Evolutionary conservation across 2,888 invertebrate genomes (phyloP), one percentile per base, ranked within the genome.

Genomic region (Ischnus inquisitorius): DNA sequence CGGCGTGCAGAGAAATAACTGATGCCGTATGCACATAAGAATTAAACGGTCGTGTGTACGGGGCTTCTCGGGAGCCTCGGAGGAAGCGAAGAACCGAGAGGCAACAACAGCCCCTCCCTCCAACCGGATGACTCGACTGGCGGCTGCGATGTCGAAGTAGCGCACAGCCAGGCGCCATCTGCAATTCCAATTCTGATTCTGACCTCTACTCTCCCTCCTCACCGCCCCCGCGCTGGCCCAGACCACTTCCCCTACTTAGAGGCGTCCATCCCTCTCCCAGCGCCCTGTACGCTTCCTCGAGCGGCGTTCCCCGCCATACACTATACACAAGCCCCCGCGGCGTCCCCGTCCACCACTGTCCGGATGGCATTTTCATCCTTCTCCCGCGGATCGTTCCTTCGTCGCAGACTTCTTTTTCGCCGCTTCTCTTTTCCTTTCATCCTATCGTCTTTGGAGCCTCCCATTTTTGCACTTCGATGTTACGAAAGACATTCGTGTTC

Each of bases 141-240:
- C 86, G 85, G 87, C 85, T 51, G 77, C 84, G 85, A 85, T 87
- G 85, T 83, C 85, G 85, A 87, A 83, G 90, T 88, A 88, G 87
- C 89, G 90, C 89, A n/a, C n/a, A 90, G 87, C 82, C 85, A 85
- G 87, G 91, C 91, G 91, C 91, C 91, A 91, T 91, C 91, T 91
- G 91, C 90, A 91, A 91, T 91, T 90, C 89, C 89, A 87, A 89
- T 89, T 86, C 85, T 85, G 87, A 88, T 88, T 88, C 87, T 88
- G 88, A 85, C 88, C 87, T 88, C 89, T 89, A 81, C 77, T 79
- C 85, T 77, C 75, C 82, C 84, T 85, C 81, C 85, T 87, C 82
- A 74, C 83, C 85, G 85, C 83, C 83, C 85, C 87, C 80, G 77
- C 85, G 68, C 74, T 62, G 43, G 77, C 84, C 62, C 64, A 43